Conservation (phyloP, 2,888 invertebrate species). For the Thumatha senex region DNA sequence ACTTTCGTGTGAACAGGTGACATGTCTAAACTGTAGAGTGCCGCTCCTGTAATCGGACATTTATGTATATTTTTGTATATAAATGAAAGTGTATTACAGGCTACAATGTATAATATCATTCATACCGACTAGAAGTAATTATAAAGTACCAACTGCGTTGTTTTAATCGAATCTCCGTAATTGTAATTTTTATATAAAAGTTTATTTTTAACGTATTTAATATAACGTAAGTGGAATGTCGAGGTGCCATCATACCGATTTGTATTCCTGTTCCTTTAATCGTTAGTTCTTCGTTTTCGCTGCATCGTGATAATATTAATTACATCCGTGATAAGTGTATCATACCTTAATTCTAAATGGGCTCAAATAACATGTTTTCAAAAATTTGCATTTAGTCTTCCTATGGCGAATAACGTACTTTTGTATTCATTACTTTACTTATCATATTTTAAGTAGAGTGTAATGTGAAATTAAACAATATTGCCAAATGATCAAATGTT, state of each 20-base stretch:
- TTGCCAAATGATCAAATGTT: slow-evolving; percentile 82
- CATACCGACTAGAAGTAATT: slow-evolving; percentile 58
- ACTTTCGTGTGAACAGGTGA: slow-evolving; percentile 46
- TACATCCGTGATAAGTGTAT: slow-evolving; percentile 35
- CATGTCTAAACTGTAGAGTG: slow-evolving; percentile 45
- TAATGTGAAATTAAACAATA: slow-evolving; percentile 66
- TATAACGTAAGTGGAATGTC: slow-evolving; percentile 72
- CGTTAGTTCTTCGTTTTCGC: slow-evolving; percentile 51
- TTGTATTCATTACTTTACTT: slow-evolving; percentile 57
- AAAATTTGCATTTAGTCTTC: slow-evolving; percentile 74
- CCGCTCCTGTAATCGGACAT: slow-evolving; percentile 60
- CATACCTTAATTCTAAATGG: slow-evolving; percentile 41
- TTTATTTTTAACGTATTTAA: slow-evolving; percentile 73
- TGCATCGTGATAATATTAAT: slow-evolving; percentile 36
- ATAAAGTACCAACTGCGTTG: slow-evolving; percentile 56
- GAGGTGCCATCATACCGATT: slow-evolving; percentile 80
- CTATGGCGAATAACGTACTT: slow-evolving; percentile 63
- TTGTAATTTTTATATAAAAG: slow-evolving; percentile 72
- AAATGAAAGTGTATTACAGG: slow-evolving; percentile 71
- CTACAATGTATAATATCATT: slow-evolving; percentile 65
- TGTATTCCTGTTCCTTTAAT: slow-evolving; percentile 65
- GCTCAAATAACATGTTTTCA: slow-evolving; percentile 57
- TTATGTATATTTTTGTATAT: slow-evolving; percentile 83
- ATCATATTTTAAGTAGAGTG: slow-evolving; percentile 54
- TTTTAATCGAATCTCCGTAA: slow-evolving; percentile 79